These are phyloP conservation scores for Pangasius larnaudii DNA, from an alignment of 2,797 vertebrate genomes.

Conservation along the genomic window DNA sequence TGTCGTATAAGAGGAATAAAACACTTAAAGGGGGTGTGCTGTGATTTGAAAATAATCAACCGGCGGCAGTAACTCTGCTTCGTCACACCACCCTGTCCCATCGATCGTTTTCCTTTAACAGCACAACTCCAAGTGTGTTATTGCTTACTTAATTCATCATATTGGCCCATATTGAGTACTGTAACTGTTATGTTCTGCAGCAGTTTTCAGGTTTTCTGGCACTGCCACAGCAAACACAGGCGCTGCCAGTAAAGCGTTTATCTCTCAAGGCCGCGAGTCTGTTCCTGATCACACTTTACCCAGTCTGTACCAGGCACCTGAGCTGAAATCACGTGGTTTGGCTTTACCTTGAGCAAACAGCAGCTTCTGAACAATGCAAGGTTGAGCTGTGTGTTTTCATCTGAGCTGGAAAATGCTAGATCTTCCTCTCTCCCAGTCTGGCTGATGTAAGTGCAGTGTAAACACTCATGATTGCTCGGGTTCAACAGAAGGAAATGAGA, in stretches of 20 bases:
- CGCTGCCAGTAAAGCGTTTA: neutral
- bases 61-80: no score
- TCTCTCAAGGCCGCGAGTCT: neutral
- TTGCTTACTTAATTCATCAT: neutral
- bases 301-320: slow-evolving; percentile 23
- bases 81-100: neutral
- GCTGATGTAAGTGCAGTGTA: neutral
- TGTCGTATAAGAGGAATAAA: neutral
- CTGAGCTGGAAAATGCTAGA: neutral
- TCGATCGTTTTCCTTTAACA: neutral
- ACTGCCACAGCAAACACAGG: neutral
- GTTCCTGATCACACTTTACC: slow-evolving; percentile 20
- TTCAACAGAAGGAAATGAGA: neutral
- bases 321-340: slow-evolving; percentile 17
- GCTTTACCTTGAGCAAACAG: slow-evolving; percentile 24
- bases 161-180: no score
- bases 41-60: neutral
- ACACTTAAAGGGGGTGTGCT: neutral
- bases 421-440: slow-evolving; percentile 3
- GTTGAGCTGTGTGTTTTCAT: neutral
- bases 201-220: no score
- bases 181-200: neutral
- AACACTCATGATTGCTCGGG: neutral
- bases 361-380: neutral
- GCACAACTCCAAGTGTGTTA: neutral